Evolutionary conservation across 1,140 invertebrate species (phyloP).

Genomic region (Drosophila truncata): DNA sequence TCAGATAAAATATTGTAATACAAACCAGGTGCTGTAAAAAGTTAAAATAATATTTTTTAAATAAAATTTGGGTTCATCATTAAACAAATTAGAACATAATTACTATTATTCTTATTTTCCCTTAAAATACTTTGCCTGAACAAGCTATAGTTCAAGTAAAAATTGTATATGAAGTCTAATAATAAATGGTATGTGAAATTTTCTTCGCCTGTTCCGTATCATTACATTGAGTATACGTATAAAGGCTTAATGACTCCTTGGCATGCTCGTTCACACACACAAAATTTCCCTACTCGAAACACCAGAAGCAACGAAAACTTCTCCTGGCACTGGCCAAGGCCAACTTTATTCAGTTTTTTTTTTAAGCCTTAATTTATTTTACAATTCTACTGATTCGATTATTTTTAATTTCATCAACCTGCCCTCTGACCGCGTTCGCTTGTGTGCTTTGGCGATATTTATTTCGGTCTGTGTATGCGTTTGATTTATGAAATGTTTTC

Average conservation of each 20-base stretch:
- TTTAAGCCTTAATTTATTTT: constrained; percentile 26
- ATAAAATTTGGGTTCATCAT: no score
- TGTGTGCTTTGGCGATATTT: constrained; percentile 14
- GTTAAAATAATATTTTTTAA: no score
- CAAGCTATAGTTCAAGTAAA: not conserved
- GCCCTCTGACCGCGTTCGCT: constrained; percentile 13
- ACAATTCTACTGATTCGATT: constrained; percentile 33
- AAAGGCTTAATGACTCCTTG: constrained; percentile 48
- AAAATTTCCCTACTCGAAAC: constrained; percentile 9
- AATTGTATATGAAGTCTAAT: not conserved
- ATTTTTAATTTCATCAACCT: constrained; percentile 47
- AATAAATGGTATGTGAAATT: not conserved
- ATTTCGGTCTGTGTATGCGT: constrained; percentile 34
- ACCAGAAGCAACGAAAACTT: constrained; percentile 22
- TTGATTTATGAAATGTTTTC: constrained; percentile 57
- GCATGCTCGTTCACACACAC: constrained; percentile 32
- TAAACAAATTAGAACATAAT: no score
- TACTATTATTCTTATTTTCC: not conserved
- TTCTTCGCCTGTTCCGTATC: constrained; percentile 38
- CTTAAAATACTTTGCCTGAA: not conserved
- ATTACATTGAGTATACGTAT: constrained; percentile 26
- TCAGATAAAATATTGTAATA: not conserved
- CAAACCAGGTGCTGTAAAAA: no score
- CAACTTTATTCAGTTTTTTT: constrained; percentile 21
- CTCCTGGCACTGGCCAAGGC: constrained; percentile 19